Evolutionary conservation across 2,113 vertebrate genomes (phyloP), one percentile per base, ranked within the genome.

Genomic region (Ranitomeya imitator): DNA sequence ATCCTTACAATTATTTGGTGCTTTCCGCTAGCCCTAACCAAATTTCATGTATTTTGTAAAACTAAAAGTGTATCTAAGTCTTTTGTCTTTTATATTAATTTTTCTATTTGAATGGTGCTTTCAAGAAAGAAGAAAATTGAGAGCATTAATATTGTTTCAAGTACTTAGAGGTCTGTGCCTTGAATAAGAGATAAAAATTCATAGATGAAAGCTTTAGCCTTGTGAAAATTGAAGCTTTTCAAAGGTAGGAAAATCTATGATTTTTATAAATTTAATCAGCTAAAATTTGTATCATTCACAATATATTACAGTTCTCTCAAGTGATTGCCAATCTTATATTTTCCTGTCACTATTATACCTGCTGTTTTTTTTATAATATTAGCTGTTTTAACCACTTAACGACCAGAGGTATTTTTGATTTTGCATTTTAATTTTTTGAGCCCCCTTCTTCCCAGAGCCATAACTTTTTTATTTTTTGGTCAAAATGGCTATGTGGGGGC

Each of bases 251-350:
- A 80, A 60, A 80, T 82, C 80, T 82, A 82, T 12, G 12, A 51
- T 19, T 82, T 82, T 82, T 61, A 63, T 63, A 82, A 65, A 82
- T 82, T 14, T 59, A 82, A 82, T 82, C 80, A 65, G 60, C n/a
- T 65, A 60, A 82, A 82, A 60, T 65, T n/a, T 82, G 51, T 65
- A 65, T 63, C 16, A 65, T 65, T 65, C 26, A 61, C 37, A 82
- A 65, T 31, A 82, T 15, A 82, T 82, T 65, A 15, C 60, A 82
- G 59, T 51, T 82, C 18, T 19, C 8, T 65, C 19, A 82, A 82
- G 12, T 63, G 19, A 63, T 82, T 31, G 31, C 14, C 31, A 82
- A n/a, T 45, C 60, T 82, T 15, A 65, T 45, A 19, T 60, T 59
- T 60, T 60, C 57, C 7, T 60, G 57, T 81, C 26, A 31, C 26